phyloP scores from a whole-genome alignment of 2,888 invertebrate species.

The Lasioglossum oenotherae region DNA sequence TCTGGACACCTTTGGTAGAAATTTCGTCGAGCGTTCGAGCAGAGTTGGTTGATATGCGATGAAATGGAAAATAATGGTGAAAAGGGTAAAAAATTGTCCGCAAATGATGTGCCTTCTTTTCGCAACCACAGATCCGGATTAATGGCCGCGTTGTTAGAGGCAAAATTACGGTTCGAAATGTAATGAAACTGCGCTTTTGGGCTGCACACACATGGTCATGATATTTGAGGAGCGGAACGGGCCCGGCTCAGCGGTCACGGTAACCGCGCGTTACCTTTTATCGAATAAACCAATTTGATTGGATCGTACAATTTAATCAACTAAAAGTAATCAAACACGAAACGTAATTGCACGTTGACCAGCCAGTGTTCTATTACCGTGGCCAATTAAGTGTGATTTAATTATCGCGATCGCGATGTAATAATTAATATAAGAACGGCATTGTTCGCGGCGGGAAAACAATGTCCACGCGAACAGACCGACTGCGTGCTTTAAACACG shows the following conservation, averaged over 20 bases:
- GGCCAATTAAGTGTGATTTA: constrained; percentile 50
- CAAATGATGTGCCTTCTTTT: not conserved
- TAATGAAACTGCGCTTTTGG: constrained; percentile 24
- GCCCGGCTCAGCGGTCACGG: constrained; percentile 6
- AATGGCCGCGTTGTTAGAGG: not conserved
- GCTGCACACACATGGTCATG: not conserved
- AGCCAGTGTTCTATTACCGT: constrained; percentile 13
- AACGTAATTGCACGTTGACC: constrained; percentile 35
- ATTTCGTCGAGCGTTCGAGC: not conserved
- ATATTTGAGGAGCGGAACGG: constrained; percentile 34
- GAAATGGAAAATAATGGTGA: not conserved
- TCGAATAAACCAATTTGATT: constrained; percentile 60
- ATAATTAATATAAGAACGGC: constrained; percentile 49
- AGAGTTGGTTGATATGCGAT: not conserved
- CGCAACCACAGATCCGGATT: not conserved
- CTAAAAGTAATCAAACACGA: constrained; percentile 57
- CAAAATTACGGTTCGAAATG: constrained; percentile 16
- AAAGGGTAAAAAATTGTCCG: not conserved
- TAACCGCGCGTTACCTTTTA: constrained; percentile 50
- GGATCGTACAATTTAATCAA: constrained; percentile 58
- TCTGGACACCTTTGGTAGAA: not conserved
- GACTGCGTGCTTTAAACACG: not conserved
- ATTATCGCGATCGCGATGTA: constrained; percentile 39
- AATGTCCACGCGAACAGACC: not conserved
- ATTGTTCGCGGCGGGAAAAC: not conserved